Evolutionary conservation across 2,797 vertebrate genomes (phyloP).

Genomic region (Tauraco hartlaubi): DNA sequence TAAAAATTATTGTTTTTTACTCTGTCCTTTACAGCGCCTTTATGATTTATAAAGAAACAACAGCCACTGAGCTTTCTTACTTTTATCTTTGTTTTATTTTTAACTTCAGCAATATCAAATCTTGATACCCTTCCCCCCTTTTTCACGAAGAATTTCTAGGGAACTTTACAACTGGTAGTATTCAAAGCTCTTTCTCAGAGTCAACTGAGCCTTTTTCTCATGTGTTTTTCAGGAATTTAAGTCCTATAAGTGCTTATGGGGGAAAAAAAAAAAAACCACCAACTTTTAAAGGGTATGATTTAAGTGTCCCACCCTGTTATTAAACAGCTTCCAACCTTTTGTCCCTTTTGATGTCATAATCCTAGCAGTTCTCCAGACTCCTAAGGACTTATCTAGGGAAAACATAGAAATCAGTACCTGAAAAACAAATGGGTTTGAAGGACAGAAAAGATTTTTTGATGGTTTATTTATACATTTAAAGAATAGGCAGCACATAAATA

Average conservation of each 20-base stretch:
- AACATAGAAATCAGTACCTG: background rate
- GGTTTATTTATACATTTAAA: background rate
- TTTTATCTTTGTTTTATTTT: constrained; percentile 10
- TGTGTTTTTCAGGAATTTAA: constrained; percentile 16
- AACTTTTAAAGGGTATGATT: background rate
- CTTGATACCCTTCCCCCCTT: background rate
- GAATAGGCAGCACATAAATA: background rate
- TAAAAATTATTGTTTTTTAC: background rate
- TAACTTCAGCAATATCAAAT: background rate
- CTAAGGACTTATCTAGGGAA: background rate
- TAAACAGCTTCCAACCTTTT: background rate
- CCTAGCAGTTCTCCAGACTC: background rate
- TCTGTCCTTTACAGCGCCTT: background rate
- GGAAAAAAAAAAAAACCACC: background rate
- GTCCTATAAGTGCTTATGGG: background rate
- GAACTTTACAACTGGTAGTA: background rate
- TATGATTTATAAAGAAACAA: background rate
- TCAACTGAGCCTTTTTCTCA: background rate
- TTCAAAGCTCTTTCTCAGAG: background rate
- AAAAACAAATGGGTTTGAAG: background rate
- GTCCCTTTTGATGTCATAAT: background rate
- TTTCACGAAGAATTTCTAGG: constrained; percentile 4
- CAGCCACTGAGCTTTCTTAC: background rate
- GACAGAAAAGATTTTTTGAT: background rate
- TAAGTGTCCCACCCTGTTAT: background rate